Evolutionary conservation across 2,888 invertebrate genomes (phyloP), one percentile per base, ranked within the genome.

Genomic region (Rotaria macrura): DNA sequence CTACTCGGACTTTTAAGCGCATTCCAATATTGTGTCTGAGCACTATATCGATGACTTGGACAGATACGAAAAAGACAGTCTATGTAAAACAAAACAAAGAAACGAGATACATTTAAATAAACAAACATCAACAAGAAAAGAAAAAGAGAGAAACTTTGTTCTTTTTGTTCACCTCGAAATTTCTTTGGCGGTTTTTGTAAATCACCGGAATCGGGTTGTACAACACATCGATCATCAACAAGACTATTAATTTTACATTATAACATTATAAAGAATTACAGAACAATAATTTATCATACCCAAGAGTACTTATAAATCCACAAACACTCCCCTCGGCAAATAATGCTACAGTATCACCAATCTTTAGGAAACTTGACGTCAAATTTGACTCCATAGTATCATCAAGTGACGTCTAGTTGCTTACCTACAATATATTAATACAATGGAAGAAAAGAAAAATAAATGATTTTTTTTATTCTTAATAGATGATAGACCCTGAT

Each of bases 211-310:
- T 95, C 95, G 29, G 98, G 97, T 90, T 96, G 96, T 52, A 99
- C 97, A 87, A 99, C 97, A 90, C 96, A 96, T 90, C 99, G 94
- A 92, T 99, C 98, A 93, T 99, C 99, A 88, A 99, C 99, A 92
- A 99, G 93, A 88, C 98, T 98, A 92, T 83, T 92, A 91, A 89
- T 85, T n/a, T 29, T 5, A 86, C 6, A 52, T 52, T 6, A 23
- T 23, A 7, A 52, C 23, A 23, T 52, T 20, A 3, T 14, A 47
- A 47, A 72, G 34, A 38, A 79, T 23, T 72, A 84, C 49, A 43
- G 38, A 79, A 25, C 9, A 85, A 49, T 10, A 40, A 52, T 34
- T 49, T 34, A 52, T 40, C 91, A 93, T 92, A 97, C 97, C 98
- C 99, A 89, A 99, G 93, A 87, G 99, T 99, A 91, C 97, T 97